phyloP scores from a whole-genome alignment of 2,797 vertebrate genomes.

The Hemitrygon akajei region DNA sequence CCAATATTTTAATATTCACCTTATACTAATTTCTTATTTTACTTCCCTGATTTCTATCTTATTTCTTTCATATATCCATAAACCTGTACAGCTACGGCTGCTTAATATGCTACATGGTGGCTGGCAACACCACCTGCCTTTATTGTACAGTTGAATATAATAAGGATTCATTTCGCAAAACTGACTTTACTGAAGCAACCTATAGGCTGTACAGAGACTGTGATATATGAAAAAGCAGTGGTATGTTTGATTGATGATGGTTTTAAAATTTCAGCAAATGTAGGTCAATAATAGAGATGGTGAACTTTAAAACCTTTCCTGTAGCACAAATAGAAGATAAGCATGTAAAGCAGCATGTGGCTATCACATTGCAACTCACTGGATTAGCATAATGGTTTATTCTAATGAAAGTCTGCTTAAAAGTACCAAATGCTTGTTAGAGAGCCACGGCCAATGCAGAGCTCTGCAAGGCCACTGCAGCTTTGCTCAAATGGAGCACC shows the following conservation, averaged over 20 bases:
- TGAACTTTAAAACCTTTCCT: constrained; percentile 38
- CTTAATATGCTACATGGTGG: constrained; percentile 30
- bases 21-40: neutral
- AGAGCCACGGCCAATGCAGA: neutral
- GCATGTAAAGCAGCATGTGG: constrained; percentile 38
- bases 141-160: constrained; percentile 22
- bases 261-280: constrained; percentile 37
- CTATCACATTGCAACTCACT: constrained; percentile 33
- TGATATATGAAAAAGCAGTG: constrained; percentile 15
- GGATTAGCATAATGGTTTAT: constrained; percentile 37
- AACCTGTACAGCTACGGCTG: constrained; percentile 2
- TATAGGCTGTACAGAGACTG: neutral
- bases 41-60: neutral
- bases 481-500: constrained; percentile 14
- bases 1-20: neutral
- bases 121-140: constrained; percentile 10
- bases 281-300: constrained; percentile 34
- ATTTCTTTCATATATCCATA: constrained; percentile 13
- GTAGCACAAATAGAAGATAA: constrained; percentile 32
- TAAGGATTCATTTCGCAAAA: constrained; percentile 11
- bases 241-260: constrained; percentile 37
- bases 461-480: constrained; percentile 8
- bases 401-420: constrained; percentile 27
- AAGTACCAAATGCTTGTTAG: constrained; percentile 29
- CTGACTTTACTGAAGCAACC: constrained; percentile 26